A percentile compares a stretch with the other conserved stretches of the same genome.
Evolutionary conservation across 2,797 vertebrate species (phyloP).

Genomic region (Pseudomugil gertrudae): DNA sequence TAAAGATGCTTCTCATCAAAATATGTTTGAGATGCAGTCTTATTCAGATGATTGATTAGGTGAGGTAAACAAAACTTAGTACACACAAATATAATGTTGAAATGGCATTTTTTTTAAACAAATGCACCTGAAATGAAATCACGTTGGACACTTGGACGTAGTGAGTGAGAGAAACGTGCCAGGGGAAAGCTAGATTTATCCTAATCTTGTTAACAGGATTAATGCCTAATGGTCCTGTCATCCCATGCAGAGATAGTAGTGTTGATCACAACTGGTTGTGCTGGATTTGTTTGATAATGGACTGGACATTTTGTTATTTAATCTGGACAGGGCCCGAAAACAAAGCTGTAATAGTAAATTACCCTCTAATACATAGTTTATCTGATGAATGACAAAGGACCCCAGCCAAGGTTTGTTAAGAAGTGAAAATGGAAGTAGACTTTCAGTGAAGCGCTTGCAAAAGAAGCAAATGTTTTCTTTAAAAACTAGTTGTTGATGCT

Average conservation of each 20-base stretch:
- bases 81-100: background rate
- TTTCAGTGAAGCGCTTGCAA: background rate
- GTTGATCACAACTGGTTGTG: constrained; percentile 19
- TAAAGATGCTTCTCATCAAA: background rate
- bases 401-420: background rate
- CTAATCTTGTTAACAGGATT: constrained; percentile 76
- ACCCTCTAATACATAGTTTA: background rate
- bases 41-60: background rate
- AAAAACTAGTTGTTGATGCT: background rate
- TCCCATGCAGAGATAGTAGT: constrained; percentile 9
- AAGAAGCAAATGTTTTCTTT: background rate
- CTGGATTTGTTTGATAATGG: constrained; percentile 14
- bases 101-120: constrained; percentile 2
- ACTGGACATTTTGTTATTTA: background rate
- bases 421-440: background rate
- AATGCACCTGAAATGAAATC: constrained; percentile 8
- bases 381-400: constrained; percentile 5
- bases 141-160: constrained; percentile 40
- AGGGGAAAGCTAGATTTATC: constrained; percentile 65
- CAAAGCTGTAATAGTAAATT: background rate
- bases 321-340: background rate
- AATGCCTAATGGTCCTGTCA: constrained; percentile 57
- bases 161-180: constrained; percentile 46
- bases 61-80: background rate
- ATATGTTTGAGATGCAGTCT: background rate